Conservation (phyloP, 2,888 invertebrate genomes). For the Matsumyia berberina region DNA sequence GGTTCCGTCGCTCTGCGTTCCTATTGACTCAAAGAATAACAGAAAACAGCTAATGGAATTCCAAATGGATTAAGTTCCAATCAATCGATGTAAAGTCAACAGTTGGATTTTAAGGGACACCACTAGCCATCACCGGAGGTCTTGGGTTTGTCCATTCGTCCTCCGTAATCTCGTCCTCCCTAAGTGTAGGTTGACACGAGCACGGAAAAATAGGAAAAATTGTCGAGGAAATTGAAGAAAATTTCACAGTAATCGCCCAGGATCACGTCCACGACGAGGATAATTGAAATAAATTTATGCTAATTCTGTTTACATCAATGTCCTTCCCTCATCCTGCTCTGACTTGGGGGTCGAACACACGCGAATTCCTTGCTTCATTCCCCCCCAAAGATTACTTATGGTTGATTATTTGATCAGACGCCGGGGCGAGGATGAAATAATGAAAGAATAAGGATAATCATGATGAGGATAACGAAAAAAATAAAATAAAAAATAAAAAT, state of each 20-base stretch:
- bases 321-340: neutral
- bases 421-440: neutral
- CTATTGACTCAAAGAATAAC: constrained; percentile 29
- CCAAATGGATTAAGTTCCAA: constrained; percentile 16
- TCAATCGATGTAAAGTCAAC: constrained; percentile 17
- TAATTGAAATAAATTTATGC: constrained; percentile 69
- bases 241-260: constrained; percentile 30
- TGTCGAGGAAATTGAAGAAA: constrained; percentile 9
- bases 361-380: constrained; percentile 3
- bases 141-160: no score
- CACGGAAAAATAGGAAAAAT: neutral
- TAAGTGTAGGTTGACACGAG: constrained; percentile 7
- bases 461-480: no score
- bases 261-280: constrained; percentile 47
- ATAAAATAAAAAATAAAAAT: no score
- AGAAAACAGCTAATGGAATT: constrained; percentile 22
- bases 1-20: neutral
- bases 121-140: no score
- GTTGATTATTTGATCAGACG: constrained; percentile 16
- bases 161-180: no score
- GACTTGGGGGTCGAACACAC: neutral
- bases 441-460: constrained; percentile 8
- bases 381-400: constrained; percentile 9
- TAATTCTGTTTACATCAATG: constrained; percentile 62
- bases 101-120: constrained; percentile 3